phyloP scores from a whole-genome alignment of 2,797 vertebrate genomes.

The Cyprinella venusta region DNA sequence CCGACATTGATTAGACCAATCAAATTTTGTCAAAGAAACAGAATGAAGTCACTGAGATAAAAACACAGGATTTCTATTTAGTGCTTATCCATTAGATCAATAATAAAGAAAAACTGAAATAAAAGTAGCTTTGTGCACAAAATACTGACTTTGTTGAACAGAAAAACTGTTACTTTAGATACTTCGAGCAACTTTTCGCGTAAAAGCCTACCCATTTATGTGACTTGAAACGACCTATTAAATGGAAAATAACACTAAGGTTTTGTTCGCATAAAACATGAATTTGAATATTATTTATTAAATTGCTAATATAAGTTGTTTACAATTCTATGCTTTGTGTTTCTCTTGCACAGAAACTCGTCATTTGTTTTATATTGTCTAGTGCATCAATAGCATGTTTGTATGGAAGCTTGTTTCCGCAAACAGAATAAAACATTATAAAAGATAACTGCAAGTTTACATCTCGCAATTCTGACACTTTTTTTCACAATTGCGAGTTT shows the following conservation, averaged over 20 bases:
- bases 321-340: background rate
- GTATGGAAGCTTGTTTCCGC: background rate
- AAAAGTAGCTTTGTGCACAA: background rate
- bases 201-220: background rate
- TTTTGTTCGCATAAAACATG: background rate
- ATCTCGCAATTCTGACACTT: no score
- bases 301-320: background rate
- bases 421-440: no score
- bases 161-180: background rate
- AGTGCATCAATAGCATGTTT: constrained; percentile 4
- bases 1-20: background rate
- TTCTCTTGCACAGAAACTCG: background rate
- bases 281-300: background rate
- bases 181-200: background rate
- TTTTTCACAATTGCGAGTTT: no score
- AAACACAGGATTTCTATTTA: background rate
- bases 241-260: background rate
- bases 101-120: background rate
- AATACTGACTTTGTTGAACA: constrained; percentile 35
- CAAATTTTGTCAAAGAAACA: background rate
- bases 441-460: no score
- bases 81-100: background rate
- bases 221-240: background rate
- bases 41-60: no score
- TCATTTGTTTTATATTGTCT: background rate